phyloP scores from a whole-genome alignment of 2,113 vertebrate species.

The Macquaria ambigua region DNA sequence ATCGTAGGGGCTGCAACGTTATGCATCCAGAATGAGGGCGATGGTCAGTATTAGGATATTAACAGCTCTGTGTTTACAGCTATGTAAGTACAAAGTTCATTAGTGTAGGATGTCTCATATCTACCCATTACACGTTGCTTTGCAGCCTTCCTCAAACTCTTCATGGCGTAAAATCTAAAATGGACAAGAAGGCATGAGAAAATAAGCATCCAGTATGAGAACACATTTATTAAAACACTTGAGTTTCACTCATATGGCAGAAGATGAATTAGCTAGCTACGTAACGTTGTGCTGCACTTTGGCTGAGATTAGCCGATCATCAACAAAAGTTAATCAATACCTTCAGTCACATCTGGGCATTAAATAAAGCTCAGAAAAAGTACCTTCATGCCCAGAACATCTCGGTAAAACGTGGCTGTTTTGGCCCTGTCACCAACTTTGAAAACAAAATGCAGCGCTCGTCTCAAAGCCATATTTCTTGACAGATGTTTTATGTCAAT shows the following conservation, averaged over 20 bases:
- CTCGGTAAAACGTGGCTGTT: conserved; percentile 89
- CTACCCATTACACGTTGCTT: conserved; percentile 95
- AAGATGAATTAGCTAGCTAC: not conserved
- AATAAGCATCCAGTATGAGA: not conserved
- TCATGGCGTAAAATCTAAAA: conserved; percentile 93
- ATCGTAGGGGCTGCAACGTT: conserved; percentile 90
- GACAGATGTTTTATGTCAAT: not conserved
- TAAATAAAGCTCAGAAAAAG: not conserved
- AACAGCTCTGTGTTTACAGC: not conserved
- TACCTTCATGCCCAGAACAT: conserved; percentile 95
- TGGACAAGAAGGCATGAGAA: not conserved
- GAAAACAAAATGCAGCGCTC: conserved; percentile 94
- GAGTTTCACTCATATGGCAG: not conserved
- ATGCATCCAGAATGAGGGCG: not conserved
- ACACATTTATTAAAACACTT: not conserved
- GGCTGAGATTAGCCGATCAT: not conserved
- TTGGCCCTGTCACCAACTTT: conserved; percentile 92
- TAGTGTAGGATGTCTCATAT: not conserved
- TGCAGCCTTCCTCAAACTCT: conserved; percentile 98
- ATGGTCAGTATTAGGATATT: not conserved
- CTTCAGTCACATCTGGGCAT: not conserved
- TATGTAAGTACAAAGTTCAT: conserved; percentile 40
- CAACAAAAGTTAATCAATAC: not conserved
- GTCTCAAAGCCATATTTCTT: conserved; percentile 76
- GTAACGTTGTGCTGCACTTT: conserved; percentile 8